Base-by-base conservation (phyloP, 1,140 invertebrate genomes). In the Homarus americanus region DNA sequence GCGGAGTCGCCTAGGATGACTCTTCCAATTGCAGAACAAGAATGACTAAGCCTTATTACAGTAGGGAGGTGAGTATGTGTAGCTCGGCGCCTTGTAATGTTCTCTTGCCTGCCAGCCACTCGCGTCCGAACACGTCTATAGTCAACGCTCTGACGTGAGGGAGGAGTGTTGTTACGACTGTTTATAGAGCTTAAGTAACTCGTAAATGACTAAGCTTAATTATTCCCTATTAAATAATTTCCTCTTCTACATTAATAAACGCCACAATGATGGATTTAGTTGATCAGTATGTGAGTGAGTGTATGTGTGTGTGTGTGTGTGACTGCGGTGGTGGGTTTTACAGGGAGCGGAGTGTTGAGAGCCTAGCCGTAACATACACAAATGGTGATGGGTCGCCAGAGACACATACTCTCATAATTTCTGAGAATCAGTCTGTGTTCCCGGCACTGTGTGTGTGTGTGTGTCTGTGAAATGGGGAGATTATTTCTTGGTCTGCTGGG, bases 41-140 rank as follows among this genome's bases (percentile, higher is more conserved):
- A 63, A 53, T 36, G n/a, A 38, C 72, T 76, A 24, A 79, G 36
- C 76, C 75, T 87, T 87, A 63, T 69, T 66, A 41, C 12, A 58
- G 12, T 41, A 20, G 76, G 53, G 76, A 66, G 36, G n/a, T 36
- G 58, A 38, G 58, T 32, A 40, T 17, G 75, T 63, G 3, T 66
- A 41, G 36, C 75, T 17, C n/a, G 75, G 53, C n/a, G 85, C 75
- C 53, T 72, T 79, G 53, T 87, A 87, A 87, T 87, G 85, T 79
- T 80, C 85, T 87, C 85, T 87, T 87, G 85, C 75, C 85, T 80
- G 85, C 85, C 85, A 44, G 85, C 85, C 85, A 44, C 44, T 38
- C 32, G 73, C 53, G 85, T 87, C 85, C 85, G 75, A 87, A 87
- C 72, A 49, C 44, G n/a, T n/a, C 36, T 44, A 44, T 28, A 53